Conservation (phyloP, 2,888 invertebrate species). For the Lithophane ornitopus region DNA sequence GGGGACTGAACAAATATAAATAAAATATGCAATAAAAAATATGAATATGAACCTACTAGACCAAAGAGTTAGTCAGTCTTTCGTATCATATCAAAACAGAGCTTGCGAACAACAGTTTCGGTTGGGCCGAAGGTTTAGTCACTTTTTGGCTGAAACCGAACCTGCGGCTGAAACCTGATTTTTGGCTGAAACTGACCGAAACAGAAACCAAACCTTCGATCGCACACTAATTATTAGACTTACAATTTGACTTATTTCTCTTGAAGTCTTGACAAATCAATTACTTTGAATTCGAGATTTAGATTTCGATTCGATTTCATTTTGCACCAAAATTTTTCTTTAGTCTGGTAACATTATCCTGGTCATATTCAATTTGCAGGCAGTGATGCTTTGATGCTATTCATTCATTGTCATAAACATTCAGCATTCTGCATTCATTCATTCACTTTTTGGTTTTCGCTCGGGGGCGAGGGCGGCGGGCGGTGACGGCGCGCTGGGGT, state of each 20-base stretch:
- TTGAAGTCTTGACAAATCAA: not conserved
- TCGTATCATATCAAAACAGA: not conserved
- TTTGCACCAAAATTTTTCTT: not conserved
- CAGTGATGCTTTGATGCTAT: too few relatives aligned
- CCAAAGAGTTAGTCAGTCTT: not conserved
- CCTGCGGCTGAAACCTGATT: too few relatives aligned
- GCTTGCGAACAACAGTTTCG: too few relatives aligned
- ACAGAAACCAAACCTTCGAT: not conserved
- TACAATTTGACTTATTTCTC: not conserved
- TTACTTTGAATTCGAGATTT: not conserved
- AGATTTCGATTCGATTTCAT: not conserved
- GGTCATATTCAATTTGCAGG: too few relatives aligned
- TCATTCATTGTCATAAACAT: not conserved
- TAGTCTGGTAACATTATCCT: slow-evolving; percentile 12
- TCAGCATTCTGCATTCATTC: not conserved
- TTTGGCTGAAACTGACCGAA: not conserved
- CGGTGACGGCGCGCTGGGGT: too few relatives aligned
- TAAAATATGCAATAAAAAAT: too few relatives aligned
- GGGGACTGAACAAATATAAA: too few relatives aligned
- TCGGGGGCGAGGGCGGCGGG: too few relatives aligned
- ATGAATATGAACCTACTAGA: too few relatives aligned
- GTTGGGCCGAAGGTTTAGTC: not conserved
- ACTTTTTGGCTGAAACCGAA: not conserved
- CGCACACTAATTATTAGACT: not conserved
- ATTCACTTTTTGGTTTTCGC: not conserved